Conservation (phyloP, 2,888 invertebrate genomes). For the Diadegma fenestrale region DNA sequence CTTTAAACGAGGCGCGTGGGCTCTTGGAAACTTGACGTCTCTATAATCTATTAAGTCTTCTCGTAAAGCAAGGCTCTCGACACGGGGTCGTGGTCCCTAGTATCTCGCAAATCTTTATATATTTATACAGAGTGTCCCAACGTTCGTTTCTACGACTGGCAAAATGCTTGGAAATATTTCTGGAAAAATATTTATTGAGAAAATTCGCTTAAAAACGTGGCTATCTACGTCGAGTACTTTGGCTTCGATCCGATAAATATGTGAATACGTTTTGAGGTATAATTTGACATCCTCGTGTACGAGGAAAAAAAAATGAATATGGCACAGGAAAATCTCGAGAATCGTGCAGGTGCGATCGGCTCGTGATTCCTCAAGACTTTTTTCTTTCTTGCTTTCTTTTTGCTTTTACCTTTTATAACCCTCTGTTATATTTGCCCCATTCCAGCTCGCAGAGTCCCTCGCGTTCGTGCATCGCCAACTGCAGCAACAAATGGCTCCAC, state of each 20-base stretch:
- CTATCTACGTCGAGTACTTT: neutral
- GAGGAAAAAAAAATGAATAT: constrained; percentile 2
- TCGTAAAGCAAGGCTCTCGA: constrained; percentile 72
- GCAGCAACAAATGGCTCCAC: constrained; percentile 41
- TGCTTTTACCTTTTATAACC: constrained; percentile 60
- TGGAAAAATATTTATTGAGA: too few relatives aligned
- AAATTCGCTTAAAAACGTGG: neutral
- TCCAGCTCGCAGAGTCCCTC: constrained; percentile 16
- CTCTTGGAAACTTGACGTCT: constrained; percentile 72
- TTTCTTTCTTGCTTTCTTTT: constrained; percentile 48
- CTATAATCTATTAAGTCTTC: constrained; percentile 76
- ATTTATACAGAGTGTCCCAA: constrained; percentile 16
- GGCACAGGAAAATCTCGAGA: constrained; percentile 73
- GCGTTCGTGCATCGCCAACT: constrained; percentile 28
- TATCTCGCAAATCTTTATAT: constrained; percentile 62
- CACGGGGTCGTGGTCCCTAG: constrained; percentile 65
- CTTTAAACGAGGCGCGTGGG: constrained; percentile 70
- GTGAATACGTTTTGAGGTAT: neutral
- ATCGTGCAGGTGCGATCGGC: constrained; percentile 80
- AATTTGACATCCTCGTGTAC: neutral
- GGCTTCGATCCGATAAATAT: neutral
- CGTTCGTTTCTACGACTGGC: constrained; percentile 39
- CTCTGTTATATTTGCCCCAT: constrained; percentile 42
- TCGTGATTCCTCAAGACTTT: constrained; percentile 69
- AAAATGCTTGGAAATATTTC: too few relatives aligned